Conservation (phyloP, 2,113 vertebrate genomes). For the Antechinus stuartii region DNA sequence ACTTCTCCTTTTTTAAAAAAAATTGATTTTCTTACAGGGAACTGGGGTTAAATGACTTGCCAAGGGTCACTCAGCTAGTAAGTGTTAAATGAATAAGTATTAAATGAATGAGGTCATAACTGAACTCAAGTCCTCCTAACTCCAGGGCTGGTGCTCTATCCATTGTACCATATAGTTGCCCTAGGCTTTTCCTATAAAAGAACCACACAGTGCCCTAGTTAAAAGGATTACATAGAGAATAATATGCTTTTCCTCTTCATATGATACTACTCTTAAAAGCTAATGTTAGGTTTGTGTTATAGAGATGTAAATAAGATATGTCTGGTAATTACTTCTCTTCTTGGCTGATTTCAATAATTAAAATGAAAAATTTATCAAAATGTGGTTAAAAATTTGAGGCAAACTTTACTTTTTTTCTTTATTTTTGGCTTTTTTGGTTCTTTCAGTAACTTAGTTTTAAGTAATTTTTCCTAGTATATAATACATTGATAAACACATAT, state of each 20-base stretch:
- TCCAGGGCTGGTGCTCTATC: too few relatives aligned
- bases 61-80: too few relatives aligned
- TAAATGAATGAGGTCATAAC: too few relatives aligned
- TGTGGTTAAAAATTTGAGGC: neutral
- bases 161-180: too few relatives aligned
- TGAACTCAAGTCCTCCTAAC: too few relatives aligned
- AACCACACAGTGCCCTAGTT: neutral
- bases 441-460: constrained; percentile 6
- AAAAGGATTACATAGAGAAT: neutral
- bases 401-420: constrained; percentile 4
- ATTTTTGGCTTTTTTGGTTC: constrained; percentile 29
- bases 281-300: neutral
- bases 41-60: too few relatives aligned
- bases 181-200: neutral
- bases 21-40: too few relatives aligned
- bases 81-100: too few relatives aligned
- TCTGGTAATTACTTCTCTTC: neutral
- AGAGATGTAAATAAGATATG: neutral
- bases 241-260: constrained; percentile 14
- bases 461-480: constrained; percentile 26
- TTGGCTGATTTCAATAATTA: constrained; percentile 14
- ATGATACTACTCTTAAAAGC: neutral
- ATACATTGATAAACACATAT: neutral
- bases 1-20: too few relatives aligned
- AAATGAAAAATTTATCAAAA: constrained; percentile 26